Conservation (phyloP, 2,888 invertebrate species). For the Rambutsinella grinnellia region DNA sequence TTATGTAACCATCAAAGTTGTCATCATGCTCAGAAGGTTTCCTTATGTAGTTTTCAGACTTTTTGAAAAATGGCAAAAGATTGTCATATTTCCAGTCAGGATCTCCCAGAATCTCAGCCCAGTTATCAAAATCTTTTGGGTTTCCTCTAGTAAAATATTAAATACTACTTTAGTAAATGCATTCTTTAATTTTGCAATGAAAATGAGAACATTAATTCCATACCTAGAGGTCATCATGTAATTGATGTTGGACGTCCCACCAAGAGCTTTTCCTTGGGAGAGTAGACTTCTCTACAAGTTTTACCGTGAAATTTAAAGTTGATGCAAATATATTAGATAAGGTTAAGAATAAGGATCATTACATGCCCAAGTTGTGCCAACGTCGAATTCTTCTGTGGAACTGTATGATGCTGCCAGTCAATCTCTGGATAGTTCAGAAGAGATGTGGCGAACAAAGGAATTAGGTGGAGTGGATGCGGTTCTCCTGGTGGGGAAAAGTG, state of each 20-base stretch:
- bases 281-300: slow-evolving; percentile 43
- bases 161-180: background rate
- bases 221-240: slow-evolving; percentile 20
- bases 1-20: background rate
- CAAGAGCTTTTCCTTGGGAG: slow-evolving; percentile 53
- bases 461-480: slow-evolving; percentile 49
- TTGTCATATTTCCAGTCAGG: slow-evolving; percentile 45
- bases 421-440: slow-evolving; percentile 48
- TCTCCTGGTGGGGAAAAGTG: slow-evolving; percentile 18
- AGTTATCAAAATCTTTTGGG: slow-evolving; percentile 40
- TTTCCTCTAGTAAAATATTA: slow-evolving; percentile 30
- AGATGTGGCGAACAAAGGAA: slow-evolving; percentile 41
- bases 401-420: slow-evolving; percentile 52
- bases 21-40: background rate
- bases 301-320: too few relatives aligned
- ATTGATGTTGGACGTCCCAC: slow-evolving; percentile 56
- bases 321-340: too few relatives aligned
- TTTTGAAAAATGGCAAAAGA: slow-evolving; percentile 52
- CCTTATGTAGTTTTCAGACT: slow-evolving; percentile 45
- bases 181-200: background rate
- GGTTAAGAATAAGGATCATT: too few relatives aligned
- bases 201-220: background rate
- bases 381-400: slow-evolving; percentile 54
- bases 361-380: too few relatives aligned
- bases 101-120: slow-evolving; percentile 39